Evolutionary conservation across 2,888 invertebrate genomes (phyloP).

Genomic region (Sminthurides aquaticus): DNA sequence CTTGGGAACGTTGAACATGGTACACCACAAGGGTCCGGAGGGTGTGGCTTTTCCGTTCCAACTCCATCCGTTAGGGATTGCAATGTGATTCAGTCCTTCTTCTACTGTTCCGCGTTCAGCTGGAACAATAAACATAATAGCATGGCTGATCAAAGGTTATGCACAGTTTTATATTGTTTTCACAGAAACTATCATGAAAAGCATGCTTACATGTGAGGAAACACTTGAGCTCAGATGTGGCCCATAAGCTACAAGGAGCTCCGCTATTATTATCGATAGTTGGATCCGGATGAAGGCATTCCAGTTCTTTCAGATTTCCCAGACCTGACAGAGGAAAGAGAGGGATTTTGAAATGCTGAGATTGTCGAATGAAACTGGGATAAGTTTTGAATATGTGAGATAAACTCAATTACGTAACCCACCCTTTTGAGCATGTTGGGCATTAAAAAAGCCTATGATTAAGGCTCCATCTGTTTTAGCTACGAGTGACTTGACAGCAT

Average conservation of each 20-base stretch:
- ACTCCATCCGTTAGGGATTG: conserved; percentile 74
- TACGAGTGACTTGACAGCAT: conserved; percentile 31
- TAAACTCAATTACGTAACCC: too few species aligned
- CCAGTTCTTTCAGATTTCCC: conserved; percentile 22
- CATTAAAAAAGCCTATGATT: conserved; percentile 40
- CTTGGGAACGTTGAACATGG: conserved; percentile 50
- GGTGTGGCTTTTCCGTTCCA: conserved; percentile 73
- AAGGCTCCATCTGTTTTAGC: conserved; percentile 38
- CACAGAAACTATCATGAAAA: neutral
- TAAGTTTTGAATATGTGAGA: too few species aligned
- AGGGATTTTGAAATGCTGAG: too few species aligned
- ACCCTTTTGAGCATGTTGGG: conserved; percentile 40
- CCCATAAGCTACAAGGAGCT: conserved; percentile 34
- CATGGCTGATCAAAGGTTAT: too few species aligned
- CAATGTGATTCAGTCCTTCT: conserved; percentile 65
- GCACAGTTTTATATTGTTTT: neutral
- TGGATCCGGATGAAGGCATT: conserved; percentile 21
- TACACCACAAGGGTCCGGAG: conserved; percentile 70
- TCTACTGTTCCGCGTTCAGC: conserved; percentile 55
- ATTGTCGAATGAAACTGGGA: too few species aligned
- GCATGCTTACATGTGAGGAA: conserved; percentile 32
- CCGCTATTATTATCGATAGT: conserved; percentile 19
- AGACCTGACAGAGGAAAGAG: conserved; percentile 26
- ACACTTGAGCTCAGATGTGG: conserved; percentile 31
- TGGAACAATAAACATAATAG: conserved; percentile 24